phyloP scores from a whole-genome alignment of 2,797 vertebrate species.

The Myotis planiceps region DNA sequence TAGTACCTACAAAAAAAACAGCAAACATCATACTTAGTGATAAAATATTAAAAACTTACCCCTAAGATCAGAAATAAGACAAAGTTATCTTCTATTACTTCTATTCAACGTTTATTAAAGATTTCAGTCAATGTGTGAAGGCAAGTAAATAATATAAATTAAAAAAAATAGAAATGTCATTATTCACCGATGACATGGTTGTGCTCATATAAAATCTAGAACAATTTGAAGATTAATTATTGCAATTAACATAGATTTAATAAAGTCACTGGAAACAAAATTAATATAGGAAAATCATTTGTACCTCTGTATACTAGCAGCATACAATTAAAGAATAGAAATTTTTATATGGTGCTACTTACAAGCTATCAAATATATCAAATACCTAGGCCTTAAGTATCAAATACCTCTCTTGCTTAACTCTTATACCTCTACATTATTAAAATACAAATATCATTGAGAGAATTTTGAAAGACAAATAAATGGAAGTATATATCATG shows the following conservation, averaged over 20 bases:
- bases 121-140: neutral
- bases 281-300: neutral
- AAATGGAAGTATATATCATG: neutral
- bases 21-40: neutral
- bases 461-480: neutral
- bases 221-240: neutral
- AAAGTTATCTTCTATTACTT: neutral
- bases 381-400: neutral
- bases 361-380: neutral
- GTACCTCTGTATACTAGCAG: neutral
- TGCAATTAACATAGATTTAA: neutral
- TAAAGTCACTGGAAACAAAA: neutral
- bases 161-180: neutral
- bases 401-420: neutral
- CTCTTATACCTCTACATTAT: neutral
- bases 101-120: neutral
- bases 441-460: neutral
- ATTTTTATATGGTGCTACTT: neutral
- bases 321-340: neutral
- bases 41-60: neutral
- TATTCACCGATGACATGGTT: neutral
- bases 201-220: neutral
- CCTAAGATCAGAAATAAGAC: neutral
- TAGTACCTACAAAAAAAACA: neutral
- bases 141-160: constrained; percentile 1